These are phyloP conservation scores for Mormyrops attenuatus DNA, from an alignment of 2,797 vertebrate species.

Conservation along the genomic window DNA sequence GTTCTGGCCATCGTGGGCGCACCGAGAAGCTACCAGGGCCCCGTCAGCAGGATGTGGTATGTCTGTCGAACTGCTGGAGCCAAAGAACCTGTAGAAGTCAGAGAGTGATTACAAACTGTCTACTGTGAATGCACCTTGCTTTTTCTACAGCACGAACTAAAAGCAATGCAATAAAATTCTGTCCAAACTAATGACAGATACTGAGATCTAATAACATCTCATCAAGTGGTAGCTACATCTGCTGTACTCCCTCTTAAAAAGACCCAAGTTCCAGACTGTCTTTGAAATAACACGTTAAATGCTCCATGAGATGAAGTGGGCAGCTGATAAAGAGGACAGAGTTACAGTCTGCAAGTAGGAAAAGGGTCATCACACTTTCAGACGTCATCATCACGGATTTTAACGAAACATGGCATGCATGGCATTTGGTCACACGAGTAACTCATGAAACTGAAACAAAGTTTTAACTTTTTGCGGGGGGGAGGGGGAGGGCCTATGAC, in stretches of 20 bases:
- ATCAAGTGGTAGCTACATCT: background rate
- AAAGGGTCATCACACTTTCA: too few relatives aligned
- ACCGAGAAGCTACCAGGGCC: background rate
- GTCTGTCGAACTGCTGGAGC: slow-evolving; percentile 39
- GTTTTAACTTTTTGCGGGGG: too few relatives aligned
- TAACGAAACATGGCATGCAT: too few relatives aligned
- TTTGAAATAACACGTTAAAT: background rate
- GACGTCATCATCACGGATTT: too few relatives aligned
- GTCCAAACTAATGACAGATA: background rate
- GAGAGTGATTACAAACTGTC: background rate
- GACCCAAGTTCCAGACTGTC: background rate
- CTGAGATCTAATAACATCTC: background rate
- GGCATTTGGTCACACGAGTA: too few relatives aligned
- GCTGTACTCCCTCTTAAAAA: background rate
- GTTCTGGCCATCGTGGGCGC: background rate
- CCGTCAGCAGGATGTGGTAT: slow-evolving; percentile 23
- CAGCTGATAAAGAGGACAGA: background rate
- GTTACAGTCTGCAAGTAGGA: too few relatives aligned
- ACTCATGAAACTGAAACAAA: too few relatives aligned
- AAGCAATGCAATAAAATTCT: background rate
- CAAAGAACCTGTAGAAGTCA: slow-evolving; percentile 67
- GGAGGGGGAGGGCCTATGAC: too few relatives aligned
- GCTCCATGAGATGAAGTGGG: background rate
- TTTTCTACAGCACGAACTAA: background rate
- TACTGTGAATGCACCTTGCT: background rate